Conservation (phyloP, 2,888 invertebrate species). For the Amiota communis region DNA sequence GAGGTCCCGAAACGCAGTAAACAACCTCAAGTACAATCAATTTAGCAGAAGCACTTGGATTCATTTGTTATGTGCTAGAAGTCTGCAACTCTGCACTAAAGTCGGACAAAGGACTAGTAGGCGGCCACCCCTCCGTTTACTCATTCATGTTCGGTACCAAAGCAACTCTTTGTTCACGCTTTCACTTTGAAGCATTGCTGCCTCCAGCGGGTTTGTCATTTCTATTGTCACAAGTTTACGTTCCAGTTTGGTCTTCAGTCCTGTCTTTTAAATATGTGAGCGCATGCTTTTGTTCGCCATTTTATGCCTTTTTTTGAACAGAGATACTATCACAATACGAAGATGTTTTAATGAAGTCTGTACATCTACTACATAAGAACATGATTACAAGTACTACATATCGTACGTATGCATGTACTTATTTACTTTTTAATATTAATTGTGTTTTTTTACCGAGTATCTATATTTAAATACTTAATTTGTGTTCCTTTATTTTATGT, state of each 20-base stretch:
- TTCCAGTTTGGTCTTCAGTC: slow-evolving; percentile 33
- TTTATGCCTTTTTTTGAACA: too few species aligned
- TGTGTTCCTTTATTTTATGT: too few species aligned
- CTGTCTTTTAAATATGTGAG: neutral
- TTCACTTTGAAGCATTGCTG: slow-evolving; percentile 31
- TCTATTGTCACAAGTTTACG: slow-evolving; percentile 45
- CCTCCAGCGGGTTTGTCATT: slow-evolving; percentile 40
- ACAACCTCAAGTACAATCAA: slow-evolving; percentile 46
- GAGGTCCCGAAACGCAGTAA: too few species aligned
- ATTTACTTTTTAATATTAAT: too few species aligned
- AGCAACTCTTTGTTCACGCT: neutral
- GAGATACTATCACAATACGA: too few species aligned
- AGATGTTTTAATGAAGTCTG: too few species aligned
- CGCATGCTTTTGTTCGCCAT: neutral
- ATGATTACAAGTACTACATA: too few species aligned
- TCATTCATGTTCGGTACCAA: too few species aligned
- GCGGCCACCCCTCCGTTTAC: neutral
- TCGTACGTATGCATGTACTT: too few species aligned
- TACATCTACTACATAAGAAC: too few species aligned
- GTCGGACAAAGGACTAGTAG: neutral
- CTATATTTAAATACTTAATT: too few species aligned
- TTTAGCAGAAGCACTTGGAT: slow-evolving; percentile 48
- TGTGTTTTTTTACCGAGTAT: too few species aligned
- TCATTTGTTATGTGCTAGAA: slow-evolving; percentile 29
- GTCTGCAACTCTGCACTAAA: neutral